Base-by-base conservation (phyloP, 92 coral and sea anemone genomes). In the Parazoanthus darwini region DNA sequence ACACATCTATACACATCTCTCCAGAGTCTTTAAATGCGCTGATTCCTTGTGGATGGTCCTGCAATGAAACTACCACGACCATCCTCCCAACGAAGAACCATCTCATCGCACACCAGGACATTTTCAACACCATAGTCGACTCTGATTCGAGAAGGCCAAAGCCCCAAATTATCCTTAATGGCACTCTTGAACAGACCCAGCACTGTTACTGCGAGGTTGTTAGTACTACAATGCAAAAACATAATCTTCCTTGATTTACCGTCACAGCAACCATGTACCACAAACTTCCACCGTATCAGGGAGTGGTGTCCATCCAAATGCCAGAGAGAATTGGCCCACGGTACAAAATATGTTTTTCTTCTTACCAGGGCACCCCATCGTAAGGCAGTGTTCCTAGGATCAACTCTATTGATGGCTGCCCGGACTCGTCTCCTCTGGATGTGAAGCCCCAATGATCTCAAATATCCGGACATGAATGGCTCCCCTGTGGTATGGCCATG, bases 401-500 rank as follows among this genome's bases (percentile, higher is more conserved):
- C 88, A n/a, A 82, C 85, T 58, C 85, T 38, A 73, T 82, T 65
- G 36, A 82, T 79, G 70, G 54, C 68, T 8, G 36, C 88, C 66
- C 88, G 26, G 65, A 89, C 72, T 82, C 88, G 85, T 50, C 88
- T 42, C 74, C 89, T 35, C 46, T 77, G 89, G 50, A 58, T 8
- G 51, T 75, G 50, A 3, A 46, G 20, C 35, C 89, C 89, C 84
- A 92, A 76, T 29, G 93, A 90, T 23, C 78, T 59, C 51, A 90
- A 86, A 50, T 91, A 87, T 26, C 93, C 93, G 23, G 93, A 77
- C 88, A 93, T 87, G 15, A 89, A 77, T 38, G 93, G 91, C 68
- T 92, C 91, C 63, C 97, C 94, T 58, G 92, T 94, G 37, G 92
- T 82, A 44, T 74, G 77, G 54, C 97, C 93, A 89, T 92, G 97